Evolutionary conservation across 2,888 invertebrate genomes (phyloP), one percentile per base, ranked within the genome.

Genomic region (Leucozona laternaria): DNA sequence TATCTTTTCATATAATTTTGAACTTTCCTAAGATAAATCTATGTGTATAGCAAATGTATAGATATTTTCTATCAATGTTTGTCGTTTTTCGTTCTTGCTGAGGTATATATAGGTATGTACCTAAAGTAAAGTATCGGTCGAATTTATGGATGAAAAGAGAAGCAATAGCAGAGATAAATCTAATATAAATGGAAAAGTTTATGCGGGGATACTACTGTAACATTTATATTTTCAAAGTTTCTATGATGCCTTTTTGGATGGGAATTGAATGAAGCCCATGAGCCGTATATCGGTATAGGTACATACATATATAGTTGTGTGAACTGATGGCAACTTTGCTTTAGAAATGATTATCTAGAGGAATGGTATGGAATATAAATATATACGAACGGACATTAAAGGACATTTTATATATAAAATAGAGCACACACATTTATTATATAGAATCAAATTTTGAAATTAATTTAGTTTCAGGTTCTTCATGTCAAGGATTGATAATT

Each of bases 171-270:
- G 40, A 80, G 76, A 85, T 77, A 81, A 81, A 80, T 80, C 80
- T 80, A 71, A 76, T 80, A 80, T 66, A 70, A 60, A 80, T 81
- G 77, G 55, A 62, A 85, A 85, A 85, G 70, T 85, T 81, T 85
- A 70, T 60, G 31, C n/a, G 31, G 76, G 57, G 77, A 73, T 55
- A 77, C 31, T 64, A 68, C 43, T 48, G 62, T 70, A 77, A 73
- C 85, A 78, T 73, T 85, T 77, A 80, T 77, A 76, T 60, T 73
- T 57, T 48, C 4, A 81, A 78, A 85, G 73, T 81, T 80, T 80
- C n/a, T 31, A 1, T 31, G 6, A 34, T 34, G 11, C 34, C 8
- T 58, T 57, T 71, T 57, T 78, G 58, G n/a, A 66, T 11, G 22
- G 17, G 10, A 48, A 70, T 40, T 55, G 57, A 55, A 75, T 31